These are phyloP conservation scores for Calcarius lapponicus DNA, from an alignment of 2,797 vertebrate species.

Conservation along the genomic window DNA sequence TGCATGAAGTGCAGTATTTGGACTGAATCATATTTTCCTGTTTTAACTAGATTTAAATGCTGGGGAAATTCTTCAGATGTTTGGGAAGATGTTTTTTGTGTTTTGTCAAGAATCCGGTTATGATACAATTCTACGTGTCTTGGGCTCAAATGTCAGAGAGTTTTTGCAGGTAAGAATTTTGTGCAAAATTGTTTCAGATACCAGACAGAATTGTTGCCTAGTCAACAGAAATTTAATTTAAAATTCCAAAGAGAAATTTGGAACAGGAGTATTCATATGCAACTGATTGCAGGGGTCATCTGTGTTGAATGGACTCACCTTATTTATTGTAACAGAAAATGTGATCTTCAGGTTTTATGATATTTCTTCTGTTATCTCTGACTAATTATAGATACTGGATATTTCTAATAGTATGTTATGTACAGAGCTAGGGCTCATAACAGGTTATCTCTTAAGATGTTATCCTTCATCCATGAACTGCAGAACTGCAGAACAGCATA, in stretches of 20 bases:
- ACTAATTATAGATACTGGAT: background rate
- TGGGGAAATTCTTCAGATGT: constrained; percentile 96
- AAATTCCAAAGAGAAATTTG: background rate
- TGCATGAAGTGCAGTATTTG: background rate
- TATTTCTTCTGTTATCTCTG: background rate
- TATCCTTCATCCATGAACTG: background rate
- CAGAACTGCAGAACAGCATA: background rate
- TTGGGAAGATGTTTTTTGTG: constrained; percentile 99
- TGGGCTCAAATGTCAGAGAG: constrained; percentile 97
- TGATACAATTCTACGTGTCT: constrained; percentile 94
- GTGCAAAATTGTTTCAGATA: background rate
- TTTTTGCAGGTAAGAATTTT: constrained; percentile 91
- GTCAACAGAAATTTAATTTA: background rate
- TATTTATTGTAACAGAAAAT: background rate
- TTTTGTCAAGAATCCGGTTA: constrained; percentile 99
- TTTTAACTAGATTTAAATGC: constrained; percentile 90
- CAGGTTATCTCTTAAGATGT: background rate
- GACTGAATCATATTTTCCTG: background rate
- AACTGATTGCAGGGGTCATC: no score
- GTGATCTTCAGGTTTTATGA: background rate
- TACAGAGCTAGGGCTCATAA: background rate
- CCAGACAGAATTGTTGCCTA: background rate
- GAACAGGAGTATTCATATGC: background rate
- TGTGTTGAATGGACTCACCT: background rate
- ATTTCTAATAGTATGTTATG: background rate